Evolutionary conservation across 2,888 invertebrate species (phyloP).

Genomic region (Cryptocheilus praepositus): DNA sequence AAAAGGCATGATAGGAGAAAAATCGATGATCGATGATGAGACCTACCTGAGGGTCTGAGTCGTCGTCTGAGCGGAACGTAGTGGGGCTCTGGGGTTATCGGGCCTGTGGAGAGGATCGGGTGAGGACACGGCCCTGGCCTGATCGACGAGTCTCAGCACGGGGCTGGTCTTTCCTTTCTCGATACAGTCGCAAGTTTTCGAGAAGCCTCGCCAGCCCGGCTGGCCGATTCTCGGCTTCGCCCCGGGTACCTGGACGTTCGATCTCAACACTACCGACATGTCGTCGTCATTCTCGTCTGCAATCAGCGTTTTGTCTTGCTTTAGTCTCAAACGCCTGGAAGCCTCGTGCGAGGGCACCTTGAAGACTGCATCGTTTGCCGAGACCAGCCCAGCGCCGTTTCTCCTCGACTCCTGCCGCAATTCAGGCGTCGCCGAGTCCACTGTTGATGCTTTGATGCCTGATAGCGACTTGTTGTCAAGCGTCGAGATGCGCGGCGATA

Average conservation of each 20-base stretch:
- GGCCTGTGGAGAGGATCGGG: constrained; percentile 75
- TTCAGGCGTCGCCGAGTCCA: neutral
- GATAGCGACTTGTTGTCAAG: neutral
- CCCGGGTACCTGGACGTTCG: constrained; percentile 16
- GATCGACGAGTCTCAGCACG: constrained; percentile 67
- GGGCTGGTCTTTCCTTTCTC: constrained; percentile 69
- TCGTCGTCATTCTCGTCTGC: constrained; percentile 20
- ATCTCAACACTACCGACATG: neutral
- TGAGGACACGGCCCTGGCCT: constrained; percentile 75
- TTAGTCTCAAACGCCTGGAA: constrained; percentile 39
- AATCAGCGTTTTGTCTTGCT: constrained; percentile 37
- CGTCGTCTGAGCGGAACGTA: constrained; percentile 66
- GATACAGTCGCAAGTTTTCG: constrained; percentile 71
- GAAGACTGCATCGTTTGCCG: constrained; percentile 44
- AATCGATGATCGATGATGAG: constrained; percentile 36
- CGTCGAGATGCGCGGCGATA: constrained; percentile 41
- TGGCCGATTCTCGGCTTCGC: constrained; percentile 63
- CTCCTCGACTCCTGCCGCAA: neutral
- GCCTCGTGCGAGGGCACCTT: constrained; percentile 59
- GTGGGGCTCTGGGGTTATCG: constrained; percentile 70
- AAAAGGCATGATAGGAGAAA: neutral
- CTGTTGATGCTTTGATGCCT: neutral
- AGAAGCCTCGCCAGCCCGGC: constrained; percentile 64
- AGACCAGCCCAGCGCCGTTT: neutral
- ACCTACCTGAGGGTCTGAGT: constrained; percentile 73